These are phyloP conservation scores for Drosophila longiperda DNA, from an alignment of 2,888 invertebrate genomes.

Conservation along the genomic window DNA sequence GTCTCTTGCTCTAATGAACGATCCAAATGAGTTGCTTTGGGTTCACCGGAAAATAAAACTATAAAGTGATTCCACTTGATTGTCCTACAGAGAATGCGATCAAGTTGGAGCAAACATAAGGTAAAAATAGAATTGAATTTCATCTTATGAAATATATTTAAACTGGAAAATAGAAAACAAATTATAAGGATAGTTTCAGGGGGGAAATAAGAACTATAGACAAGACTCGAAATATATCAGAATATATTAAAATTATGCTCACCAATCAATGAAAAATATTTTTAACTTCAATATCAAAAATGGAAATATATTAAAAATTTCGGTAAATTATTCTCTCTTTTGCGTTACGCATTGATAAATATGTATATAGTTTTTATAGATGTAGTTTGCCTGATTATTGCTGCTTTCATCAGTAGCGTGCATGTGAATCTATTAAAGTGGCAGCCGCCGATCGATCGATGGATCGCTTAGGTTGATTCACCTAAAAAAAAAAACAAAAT, in stretches of 20 bases:
- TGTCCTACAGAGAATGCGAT: background rate
- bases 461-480: conserved; percentile 19
- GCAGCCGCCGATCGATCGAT: conserved; percentile 51
- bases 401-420: conserved; percentile 41
- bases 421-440: conserved; percentile 73
- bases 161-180: background rate
- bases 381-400: background rate
- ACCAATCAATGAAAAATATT: background rate
- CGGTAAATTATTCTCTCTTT: background rate
- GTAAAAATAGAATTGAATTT: background rate
- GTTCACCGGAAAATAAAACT: conserved; percentile 8
- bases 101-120: conserved; percentile 5
- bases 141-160: background rate
- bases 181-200: background rate
- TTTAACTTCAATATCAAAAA: background rate
- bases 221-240: background rate
- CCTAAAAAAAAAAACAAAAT: conserved; percentile 46
- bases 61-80: conserved; percentile 47
- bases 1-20: conserved; percentile 37
- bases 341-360: conserved; percentile 6
- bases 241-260: background rate
- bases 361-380: conserved; percentile 12
- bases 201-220: background rate
- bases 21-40: conserved; percentile 4
- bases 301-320: background rate